A percentile compares a stretch with the other conserved stretches of the same genome.
phyloP scores from a whole-genome alignment of 1,140 invertebrate genomes.

The Trypoxylus dichotomus region DNA sequence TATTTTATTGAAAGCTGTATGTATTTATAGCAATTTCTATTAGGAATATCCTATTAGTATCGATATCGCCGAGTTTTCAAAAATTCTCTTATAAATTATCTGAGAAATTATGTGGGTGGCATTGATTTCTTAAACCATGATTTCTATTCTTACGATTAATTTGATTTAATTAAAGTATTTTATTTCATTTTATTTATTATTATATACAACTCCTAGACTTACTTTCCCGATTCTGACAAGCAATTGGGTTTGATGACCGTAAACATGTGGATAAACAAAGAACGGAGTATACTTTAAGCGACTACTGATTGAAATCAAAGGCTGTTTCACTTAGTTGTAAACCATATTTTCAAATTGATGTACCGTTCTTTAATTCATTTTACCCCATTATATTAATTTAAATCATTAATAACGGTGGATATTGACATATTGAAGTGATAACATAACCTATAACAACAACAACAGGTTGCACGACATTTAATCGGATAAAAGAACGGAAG shows the following conservation, averaged over 20 bases:
- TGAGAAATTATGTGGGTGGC: no score
- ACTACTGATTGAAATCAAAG: not conserved
- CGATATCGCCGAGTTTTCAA: no score
- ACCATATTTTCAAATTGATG: not conserved
- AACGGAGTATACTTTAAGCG: not conserved
- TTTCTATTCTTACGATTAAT: not conserved
- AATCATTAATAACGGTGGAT: not conserved
- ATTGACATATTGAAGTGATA: not conserved
- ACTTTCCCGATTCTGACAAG: not conserved
- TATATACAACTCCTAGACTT: not conserved
- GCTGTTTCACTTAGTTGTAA: not conserved
- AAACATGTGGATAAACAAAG: not conserved
- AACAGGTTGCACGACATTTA: not conserved
- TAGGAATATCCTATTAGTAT: no score
- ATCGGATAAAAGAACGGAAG: not conserved
- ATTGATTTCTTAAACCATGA: no score
- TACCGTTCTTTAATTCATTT: not conserved
- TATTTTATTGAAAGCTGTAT: no score
- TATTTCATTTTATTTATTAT: not conserved
- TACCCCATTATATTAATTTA: not conserved
- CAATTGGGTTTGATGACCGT: not conserved
- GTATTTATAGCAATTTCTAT: no score
- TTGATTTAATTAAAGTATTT: not conserved
- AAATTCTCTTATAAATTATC: no score
- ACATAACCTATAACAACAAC: slow-evolving; percentile 19